Percentiles rank a stretch among this genome's conserved stretches.
Conservation (phyloP, 1,140 invertebrate species). For the Drosophila trapezifrons region DNA sequence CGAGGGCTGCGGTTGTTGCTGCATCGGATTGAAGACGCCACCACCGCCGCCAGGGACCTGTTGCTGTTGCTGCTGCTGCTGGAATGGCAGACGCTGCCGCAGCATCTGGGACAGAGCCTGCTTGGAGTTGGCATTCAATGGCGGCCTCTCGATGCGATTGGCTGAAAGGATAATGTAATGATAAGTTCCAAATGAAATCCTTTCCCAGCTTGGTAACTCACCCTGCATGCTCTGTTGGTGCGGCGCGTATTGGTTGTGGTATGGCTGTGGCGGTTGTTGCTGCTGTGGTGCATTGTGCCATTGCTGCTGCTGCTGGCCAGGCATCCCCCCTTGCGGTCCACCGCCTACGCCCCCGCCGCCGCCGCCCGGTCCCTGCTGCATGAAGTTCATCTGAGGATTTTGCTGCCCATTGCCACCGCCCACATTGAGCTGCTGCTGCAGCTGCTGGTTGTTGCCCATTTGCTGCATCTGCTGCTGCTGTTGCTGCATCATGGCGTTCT, state of each 20-base stretch:
- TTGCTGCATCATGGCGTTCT: slow-evolving; percentile 73
- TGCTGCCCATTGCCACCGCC: slow-evolving; percentile 70
- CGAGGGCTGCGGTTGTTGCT: slow-evolving; percentile 84
- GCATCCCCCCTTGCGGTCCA: slow-evolving; percentile 60
- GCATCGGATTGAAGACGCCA: slow-evolving; percentile 85
- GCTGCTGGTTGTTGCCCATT: slow-evolving; percentile 70
- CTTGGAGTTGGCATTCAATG: slow-evolving; percentile 89
- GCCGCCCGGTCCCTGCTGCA: slow-evolving; percentile 65
- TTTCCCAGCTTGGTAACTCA: neutral
- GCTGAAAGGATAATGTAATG: slow-evolving; percentile 79
- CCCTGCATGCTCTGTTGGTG: slow-evolving; percentile 75
- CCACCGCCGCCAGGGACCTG: slow-evolving; percentile 59
- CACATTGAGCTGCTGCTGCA: slow-evolving; percentile 74
- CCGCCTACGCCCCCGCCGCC: slow-evolving; percentile 59
- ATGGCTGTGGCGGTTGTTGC: slow-evolving; percentile 70
- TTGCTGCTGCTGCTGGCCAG: slow-evolving; percentile 62
- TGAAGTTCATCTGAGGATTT: slow-evolving; percentile 77
- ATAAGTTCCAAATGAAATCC: neutral
- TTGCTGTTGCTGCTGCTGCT: slow-evolving; percentile 83
- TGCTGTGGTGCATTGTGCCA: slow-evolving; percentile 74
- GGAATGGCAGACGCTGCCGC: slow-evolving; percentile 87
- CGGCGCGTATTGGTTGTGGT: slow-evolving; percentile 71
- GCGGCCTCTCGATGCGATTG: slow-evolving; percentile 88
- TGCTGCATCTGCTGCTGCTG: slow-evolving; percentile 69
- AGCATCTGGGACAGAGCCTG: slow-evolving; percentile 95